Evolutionary conservation across 2,797 vertebrate genomes (phyloP).

Genomic region (Melopsittacus undulatus): DNA sequence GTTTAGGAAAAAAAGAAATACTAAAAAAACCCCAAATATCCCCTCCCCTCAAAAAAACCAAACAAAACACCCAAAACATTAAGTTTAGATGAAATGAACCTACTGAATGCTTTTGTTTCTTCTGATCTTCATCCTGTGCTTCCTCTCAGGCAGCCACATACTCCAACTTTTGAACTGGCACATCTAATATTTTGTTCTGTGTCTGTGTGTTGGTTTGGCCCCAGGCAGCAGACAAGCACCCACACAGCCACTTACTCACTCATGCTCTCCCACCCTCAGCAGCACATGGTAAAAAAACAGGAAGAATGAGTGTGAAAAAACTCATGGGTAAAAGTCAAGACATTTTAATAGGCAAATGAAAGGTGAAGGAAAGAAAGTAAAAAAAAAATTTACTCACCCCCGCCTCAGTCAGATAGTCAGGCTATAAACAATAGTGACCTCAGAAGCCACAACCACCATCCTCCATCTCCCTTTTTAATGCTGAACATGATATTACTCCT

Average conservation of each 20-base stretch:
- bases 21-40: too few relatives aligned
- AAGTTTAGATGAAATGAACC: neutral
- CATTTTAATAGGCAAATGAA: neutral
- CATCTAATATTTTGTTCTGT: neutral
- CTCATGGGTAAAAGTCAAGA: neutral
- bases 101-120: neutral
- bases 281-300: neutral
- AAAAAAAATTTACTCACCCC: fast-evolving
- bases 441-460: neutral
- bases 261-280: fast-evolving
- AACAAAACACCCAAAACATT: too few relatives aligned
- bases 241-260: neutral
- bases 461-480: neutral
- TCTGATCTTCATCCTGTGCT: neutral
- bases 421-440: neutral
- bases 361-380: neutral
- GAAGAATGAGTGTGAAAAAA: neutral
- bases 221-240: neutral
- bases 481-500: neutral
- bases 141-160: neutral
- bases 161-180: neutral
- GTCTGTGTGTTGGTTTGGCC: neutral
- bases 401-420: fast-evolving
- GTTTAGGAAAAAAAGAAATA: neutral
- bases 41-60: too few relatives aligned